Evolutionary conservation across 2,888 invertebrate species (phyloP).

Genomic region (Hirtodrosophila confusa): DNA sequence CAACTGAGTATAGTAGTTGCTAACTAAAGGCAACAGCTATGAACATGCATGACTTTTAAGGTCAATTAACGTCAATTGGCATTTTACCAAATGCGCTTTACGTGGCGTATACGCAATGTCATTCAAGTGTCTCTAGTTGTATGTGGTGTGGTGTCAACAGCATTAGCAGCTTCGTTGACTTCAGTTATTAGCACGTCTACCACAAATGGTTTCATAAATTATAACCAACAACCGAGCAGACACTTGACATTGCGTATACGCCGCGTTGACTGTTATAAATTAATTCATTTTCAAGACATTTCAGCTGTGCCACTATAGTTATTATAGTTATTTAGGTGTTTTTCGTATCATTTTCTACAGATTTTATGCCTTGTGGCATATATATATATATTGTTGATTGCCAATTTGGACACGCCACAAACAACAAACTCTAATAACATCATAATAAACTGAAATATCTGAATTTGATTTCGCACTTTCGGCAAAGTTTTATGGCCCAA

Average conservation of each 20-base stretch:
- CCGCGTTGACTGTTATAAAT: constrained; percentile 32
- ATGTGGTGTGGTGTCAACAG: constrained; percentile 45
- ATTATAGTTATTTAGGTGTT: constrained; percentile 26
- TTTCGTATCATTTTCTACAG: not conserved
- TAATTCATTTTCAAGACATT: constrained; percentile 29
- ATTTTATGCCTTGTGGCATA: constrained; percentile 19
- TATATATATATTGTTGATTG: constrained; percentile 8
- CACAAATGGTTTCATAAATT: constrained; percentile 57
- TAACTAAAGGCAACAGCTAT: constrained; percentile 6
- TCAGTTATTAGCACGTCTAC: constrained; percentile 61
- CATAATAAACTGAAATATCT: constrained; percentile 32
- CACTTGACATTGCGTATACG: constrained; percentile 37
- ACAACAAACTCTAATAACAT: constrained; percentile 7
- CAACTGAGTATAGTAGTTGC: constrained; percentile 1
- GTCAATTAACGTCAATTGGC: constrained; percentile 79
- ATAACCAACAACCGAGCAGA: constrained; percentile 30
- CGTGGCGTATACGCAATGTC: constrained; percentile 67
- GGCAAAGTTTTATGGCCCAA: constrained; percentile 18
- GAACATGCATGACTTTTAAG: constrained; percentile 55
- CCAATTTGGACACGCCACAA: constrained; percentile 25
- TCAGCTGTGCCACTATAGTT: constrained; percentile 1
- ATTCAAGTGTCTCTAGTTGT: constrained; percentile 19
- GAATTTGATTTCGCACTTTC: constrained; percentile 26
- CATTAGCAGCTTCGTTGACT: constrained; percentile 50
- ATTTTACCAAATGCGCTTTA: constrained; percentile 68